Evolutionary conservation across 2,888 invertebrate genomes (phyloP).

Genomic region (Caenorhabditis doughertyi): DNA sequence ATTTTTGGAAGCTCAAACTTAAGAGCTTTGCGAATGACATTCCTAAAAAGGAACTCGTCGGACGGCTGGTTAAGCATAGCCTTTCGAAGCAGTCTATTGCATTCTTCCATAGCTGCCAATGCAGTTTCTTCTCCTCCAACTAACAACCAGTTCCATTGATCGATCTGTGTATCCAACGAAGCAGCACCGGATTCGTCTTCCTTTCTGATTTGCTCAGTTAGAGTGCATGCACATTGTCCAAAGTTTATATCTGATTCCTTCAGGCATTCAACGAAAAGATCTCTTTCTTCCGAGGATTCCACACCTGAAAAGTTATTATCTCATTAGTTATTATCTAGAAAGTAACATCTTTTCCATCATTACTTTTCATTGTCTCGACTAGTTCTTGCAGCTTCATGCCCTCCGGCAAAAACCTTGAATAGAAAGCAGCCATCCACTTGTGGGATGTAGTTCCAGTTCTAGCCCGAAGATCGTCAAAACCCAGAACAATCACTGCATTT

Average conservation of each 20-base stretch:
- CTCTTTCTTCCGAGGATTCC: conserved; percentile 43
- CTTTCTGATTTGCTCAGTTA: conserved; percentile 33
- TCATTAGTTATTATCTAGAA: neutral
- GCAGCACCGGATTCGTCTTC: conserved; percentile 21
- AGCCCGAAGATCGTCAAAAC: conserved; percentile 56
- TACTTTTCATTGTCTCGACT: conserved; percentile 63
- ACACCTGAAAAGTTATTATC: conserved; percentile 34
- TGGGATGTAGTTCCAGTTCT: conserved; percentile 37
- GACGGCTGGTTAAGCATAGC: conserved; percentile 9
- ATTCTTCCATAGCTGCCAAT: conserved; percentile 61
- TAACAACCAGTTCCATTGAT: conserved; percentile 63
- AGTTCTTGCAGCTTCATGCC: conserved; percentile 46
- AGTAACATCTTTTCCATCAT: neutral
- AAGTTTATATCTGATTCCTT: conserved; percentile 41
- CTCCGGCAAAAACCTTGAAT: conserved; percentile 59
- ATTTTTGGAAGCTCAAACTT: conserved; percentile 38
- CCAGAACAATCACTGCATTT: conserved; percentile 41
- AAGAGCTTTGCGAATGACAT: conserved; percentile 45
- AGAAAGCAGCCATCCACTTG: conserved; percentile 61
- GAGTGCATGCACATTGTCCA: conserved; percentile 49
- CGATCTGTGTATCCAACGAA: conserved; percentile 43
- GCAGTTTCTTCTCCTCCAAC: conserved; percentile 59
- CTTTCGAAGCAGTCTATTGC: conserved; percentile 58
- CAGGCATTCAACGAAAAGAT: conserved; percentile 27
- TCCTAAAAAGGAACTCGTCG: conserved; percentile 32